Base-by-base conservation (phyloP, 2,797 vertebrate genomes). In the Channallabes apus region DNA sequence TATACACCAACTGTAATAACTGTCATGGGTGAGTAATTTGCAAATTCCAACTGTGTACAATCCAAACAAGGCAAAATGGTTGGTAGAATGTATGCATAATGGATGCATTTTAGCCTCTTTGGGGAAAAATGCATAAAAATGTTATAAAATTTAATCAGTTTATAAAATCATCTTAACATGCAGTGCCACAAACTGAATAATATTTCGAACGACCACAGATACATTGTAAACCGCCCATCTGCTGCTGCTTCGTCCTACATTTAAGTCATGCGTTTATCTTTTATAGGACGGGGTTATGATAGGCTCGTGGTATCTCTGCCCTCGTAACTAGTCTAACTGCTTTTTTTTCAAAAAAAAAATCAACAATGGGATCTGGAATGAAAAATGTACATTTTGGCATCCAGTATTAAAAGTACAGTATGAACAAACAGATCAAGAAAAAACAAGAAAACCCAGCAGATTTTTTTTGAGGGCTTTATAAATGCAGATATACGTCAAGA, bases 141-240 rank as follows among this genome's bases (percentile, higher is more conserved):
- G 9, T 8, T 64, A 65, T 80, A 20, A 18, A 59, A 92, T 92
- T 93, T 92, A 93, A 91, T 91, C 91, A 89, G 92, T 90, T 92
- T 92, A 89, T 92, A 89, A 94, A 93, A 93, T 89, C 89, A 91
- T 92, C 90, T 90, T 87, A 91, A 91, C 91, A 89, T 86, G 82
- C 87, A 83, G 90, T 83, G 90, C 89, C 89, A 85, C 84, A 88
- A 88, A 84, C 88, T 89, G 88, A 93, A 92, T 91, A 85, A 91
- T 92, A 92, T 93, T 91, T 90, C 86, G 89, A 84, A 87, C 86
- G 88, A 7, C 56, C 84, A 61, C 29, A 38, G 62, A 68, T 24
- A 86, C 29, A 90, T 87, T 90, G 90, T 92, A 93, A 92, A 92
- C 41, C 83, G 82, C 88, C 84, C 88, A 90, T 86, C 90, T 92